Conservation (phyloP, 2,797 vertebrate genomes). For the Platalea minor region DNA sequence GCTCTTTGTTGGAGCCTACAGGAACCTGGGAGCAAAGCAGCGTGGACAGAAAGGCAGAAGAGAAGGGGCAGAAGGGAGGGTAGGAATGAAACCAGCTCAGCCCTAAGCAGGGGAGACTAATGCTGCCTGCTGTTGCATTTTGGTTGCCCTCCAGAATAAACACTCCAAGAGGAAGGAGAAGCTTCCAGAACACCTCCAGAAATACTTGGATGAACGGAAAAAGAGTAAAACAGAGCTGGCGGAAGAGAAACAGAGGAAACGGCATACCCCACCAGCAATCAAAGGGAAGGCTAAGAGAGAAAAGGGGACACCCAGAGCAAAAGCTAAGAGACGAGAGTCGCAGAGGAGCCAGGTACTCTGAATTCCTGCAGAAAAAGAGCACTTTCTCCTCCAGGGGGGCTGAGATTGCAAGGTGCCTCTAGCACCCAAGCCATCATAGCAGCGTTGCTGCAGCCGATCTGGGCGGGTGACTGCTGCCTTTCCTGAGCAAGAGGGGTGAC, state of each 20-base stretch:
- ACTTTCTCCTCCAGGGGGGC: too few relatives aligned
- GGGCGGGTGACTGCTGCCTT: too few relatives aligned
- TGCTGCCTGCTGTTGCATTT: background rate
- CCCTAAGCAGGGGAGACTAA: background rate
- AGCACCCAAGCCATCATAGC: too few relatives aligned
- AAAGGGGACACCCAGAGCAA: too few relatives aligned
- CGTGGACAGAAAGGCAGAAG: background rate
- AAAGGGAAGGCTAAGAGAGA: too few relatives aligned
- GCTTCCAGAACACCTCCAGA: background rate
- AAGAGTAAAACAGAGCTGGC: background rate
- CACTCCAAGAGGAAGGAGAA: background rate
- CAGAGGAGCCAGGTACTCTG: too few relatives aligned
- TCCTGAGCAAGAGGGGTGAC: too few relatives aligned
- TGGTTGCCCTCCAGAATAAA: background rate
- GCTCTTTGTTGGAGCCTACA: background rate
- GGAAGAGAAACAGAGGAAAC: too few relatives aligned
- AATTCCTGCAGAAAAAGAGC: too few relatives aligned
- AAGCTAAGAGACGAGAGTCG: too few relatives aligned
- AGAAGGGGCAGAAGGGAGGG: background rate
- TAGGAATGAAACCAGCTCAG: background rate
- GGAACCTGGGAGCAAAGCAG: background rate
- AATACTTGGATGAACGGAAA: background rate
- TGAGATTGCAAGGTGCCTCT: too few relatives aligned
- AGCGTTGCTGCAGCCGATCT: too few relatives aligned
- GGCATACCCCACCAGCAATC: fast-evolving